Percentiles rank a stretch among this genome's conserved stretches.
Evolutionary conservation across 2,888 invertebrate species (phyloP).

Genomic region (Ditula angustiorana): DNA sequence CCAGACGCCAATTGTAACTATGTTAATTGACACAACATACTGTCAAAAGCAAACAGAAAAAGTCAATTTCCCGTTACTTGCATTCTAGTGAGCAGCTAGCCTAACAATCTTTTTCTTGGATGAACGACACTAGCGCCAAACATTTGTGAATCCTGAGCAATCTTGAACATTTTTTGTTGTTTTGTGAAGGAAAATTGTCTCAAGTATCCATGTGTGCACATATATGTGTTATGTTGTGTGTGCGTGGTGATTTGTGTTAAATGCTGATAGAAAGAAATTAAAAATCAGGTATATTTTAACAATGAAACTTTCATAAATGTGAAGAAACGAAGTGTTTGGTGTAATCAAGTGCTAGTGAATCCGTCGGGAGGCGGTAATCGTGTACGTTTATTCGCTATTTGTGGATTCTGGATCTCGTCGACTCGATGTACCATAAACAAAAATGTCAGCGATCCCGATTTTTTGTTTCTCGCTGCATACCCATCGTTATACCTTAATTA

Average conservation of each 20-base stretch:
- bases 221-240: constrained; percentile 84
- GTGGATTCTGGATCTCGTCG: constrained; percentile 83
- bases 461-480: constrained; percentile 84
- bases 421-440: constrained; percentile 85
- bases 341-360: constrained; percentile 82
- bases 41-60: constrained; percentile 10
- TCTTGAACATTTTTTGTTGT: constrained; percentile 44
- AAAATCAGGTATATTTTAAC: constrained; percentile 80
- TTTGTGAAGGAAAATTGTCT: constrained; percentile 44
- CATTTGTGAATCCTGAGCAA: constrained; percentile 42
- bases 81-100: constrained; percentile 30
- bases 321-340: constrained; percentile 80
- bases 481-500: constrained; percentile 81
- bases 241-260: constrained; percentile 86
- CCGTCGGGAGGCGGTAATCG: constrained; percentile 85
- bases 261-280: constrained; percentile 84
- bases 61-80: constrained; percentile 23
- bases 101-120: constrained; percentile 39
- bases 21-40: background rate
- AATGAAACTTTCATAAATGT: constrained; percentile 83
- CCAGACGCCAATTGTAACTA: too few species aligned
- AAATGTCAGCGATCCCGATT: constrained; percentile 86
- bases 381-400: constrained; percentile 84
- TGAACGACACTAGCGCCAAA: constrained; percentile 44
- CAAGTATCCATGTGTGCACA: constrained; percentile 62